A percentile compares a stretch with the other conserved stretches of the same genome.
phyloP scores from a whole-genome alignment of 1,140 invertebrate genomes.

The Nomia melanderi region DNA sequence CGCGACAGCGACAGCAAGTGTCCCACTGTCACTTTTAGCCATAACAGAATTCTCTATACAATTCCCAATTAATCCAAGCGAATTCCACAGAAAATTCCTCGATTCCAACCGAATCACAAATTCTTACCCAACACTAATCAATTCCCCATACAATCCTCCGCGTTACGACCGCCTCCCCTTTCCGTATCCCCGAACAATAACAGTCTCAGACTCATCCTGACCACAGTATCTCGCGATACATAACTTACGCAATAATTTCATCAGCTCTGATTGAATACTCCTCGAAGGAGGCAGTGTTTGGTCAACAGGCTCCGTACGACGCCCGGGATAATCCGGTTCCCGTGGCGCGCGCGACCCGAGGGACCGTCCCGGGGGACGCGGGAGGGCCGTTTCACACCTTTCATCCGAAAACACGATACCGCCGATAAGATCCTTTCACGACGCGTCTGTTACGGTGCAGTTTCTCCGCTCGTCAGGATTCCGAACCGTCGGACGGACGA shows the following conservation, averaged over 20 bases:
- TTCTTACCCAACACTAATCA: no score
- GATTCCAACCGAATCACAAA: no score
- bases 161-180: no score
- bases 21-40: no score
- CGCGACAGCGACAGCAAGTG: no score
- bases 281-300: neutral
- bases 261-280: slow-evolving; percentile 6
- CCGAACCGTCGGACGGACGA: slow-evolving; percentile 37
- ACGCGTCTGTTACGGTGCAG: slow-evolving; percentile 43
- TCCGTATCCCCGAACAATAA: no score
- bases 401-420: slow-evolving; percentile 52
- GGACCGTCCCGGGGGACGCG: no score
- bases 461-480: slow-evolving; percentile 50
- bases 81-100: no score
- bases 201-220: no score
- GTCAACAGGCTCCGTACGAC: neutral
- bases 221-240: neutral
- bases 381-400: slow-evolving; percentile 42
- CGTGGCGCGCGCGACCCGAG: neutral
- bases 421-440: slow-evolving; percentile 43
- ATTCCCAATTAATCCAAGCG: no score
- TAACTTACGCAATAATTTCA: neutral
- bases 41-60: no score
- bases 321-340: neutral
- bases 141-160: no score